Evolutionary conservation across 2,113 vertebrate species (phyloP).

Genomic region (Lanius ludovicianus): DNA sequence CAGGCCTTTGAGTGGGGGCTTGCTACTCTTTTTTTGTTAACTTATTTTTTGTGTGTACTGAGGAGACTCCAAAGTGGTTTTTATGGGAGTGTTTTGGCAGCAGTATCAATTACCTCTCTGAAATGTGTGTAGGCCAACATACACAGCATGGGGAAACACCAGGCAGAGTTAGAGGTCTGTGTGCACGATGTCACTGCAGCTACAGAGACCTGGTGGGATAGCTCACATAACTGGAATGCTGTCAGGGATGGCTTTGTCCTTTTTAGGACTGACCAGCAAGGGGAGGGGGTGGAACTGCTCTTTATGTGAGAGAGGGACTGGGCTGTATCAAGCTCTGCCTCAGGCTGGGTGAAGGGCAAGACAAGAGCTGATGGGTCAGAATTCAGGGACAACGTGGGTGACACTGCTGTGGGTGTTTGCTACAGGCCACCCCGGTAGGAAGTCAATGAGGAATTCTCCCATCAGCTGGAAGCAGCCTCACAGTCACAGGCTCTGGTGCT

Average conservation of each 20-base stretch:
- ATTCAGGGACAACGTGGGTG: neutral
- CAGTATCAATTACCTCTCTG: neutral
- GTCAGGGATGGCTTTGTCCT: neutral
- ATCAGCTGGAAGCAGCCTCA: neutral
- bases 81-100: neutral
- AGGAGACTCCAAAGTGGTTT: neutral
- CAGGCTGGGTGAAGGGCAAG: neutral
- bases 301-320: neutral
- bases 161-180: neutral
- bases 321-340: neutral
- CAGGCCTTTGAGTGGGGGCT: neutral
- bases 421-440: neutral
- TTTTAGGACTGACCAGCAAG: neutral
- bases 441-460: neutral
- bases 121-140: neutral
- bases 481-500: neutral
- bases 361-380: neutral
- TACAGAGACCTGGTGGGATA: neutral
- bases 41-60: neutral
- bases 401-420: neutral
- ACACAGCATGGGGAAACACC: rapidly evolving
- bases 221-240: neutral
- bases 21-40: neutral
- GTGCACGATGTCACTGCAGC: neutral
- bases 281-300: neutral